These are phyloP conservation scores for Synanthedon formicaeformis DNA, from an alignment of 2,888 invertebrate genomes.

Conservation along the genomic window DNA sequence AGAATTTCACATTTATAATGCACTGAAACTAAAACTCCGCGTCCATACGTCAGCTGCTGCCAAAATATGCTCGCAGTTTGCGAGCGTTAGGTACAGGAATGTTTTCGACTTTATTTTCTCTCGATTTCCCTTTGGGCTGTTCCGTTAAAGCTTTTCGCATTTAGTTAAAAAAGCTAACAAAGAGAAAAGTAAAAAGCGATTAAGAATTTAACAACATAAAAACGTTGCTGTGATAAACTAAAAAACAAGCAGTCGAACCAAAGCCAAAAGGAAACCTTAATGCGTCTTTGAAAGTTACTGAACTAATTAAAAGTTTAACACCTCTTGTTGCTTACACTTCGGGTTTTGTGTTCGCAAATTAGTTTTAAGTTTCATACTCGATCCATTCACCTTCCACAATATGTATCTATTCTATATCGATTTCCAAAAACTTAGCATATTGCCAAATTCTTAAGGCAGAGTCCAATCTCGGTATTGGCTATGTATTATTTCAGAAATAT, in stretches of 20 bases:
- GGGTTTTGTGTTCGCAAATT: constrained; percentile 35
- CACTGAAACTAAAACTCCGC: too few species aligned
- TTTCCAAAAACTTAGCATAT: too few species aligned
- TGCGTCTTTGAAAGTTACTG: constrained; percentile 43
- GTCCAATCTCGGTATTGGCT: too few species aligned
- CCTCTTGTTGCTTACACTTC: constrained; percentile 41
- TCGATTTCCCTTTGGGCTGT: neutral
- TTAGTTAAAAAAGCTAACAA: neutral
- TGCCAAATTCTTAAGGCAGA: too few species aligned
- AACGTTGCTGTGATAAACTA: constrained; percentile 7
- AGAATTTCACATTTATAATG: too few species aligned
- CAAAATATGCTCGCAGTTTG: too few species aligned
- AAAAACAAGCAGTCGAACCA: constrained; percentile 31
- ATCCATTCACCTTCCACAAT: constrained; percentile 5
- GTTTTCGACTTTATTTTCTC: neutral
- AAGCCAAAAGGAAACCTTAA: constrained; percentile 36
- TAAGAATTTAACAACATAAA: neutral
- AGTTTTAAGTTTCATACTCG: constrained; percentile 27
- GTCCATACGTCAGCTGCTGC: too few species aligned
- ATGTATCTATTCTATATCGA: neutral
- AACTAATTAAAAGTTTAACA: constrained; percentile 65
- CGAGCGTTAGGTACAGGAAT: too few species aligned
- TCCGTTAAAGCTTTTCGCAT: neutral
- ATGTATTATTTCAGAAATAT: too few species aligned
- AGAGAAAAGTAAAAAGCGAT: neutral